Base-by-base conservation (phyloP, 2,888 invertebrate species). In the Tetropium fuscum region DNA sequence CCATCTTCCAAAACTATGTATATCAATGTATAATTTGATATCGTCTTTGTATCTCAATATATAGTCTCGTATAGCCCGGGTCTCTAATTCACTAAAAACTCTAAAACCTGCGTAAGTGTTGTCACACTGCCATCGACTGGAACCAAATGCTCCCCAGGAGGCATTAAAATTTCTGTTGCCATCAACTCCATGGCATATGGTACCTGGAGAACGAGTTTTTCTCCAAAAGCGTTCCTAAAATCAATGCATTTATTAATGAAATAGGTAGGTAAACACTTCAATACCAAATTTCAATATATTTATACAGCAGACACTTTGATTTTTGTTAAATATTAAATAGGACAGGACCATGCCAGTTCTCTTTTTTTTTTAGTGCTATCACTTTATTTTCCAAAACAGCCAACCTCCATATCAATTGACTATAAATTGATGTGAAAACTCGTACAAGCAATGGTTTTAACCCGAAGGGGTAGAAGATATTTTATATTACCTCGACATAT, bases 1-100 rank as follows among this genome's bases (percentile, higher is more conserved):
- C 77, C 86, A 88, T 63, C 87, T 85, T 8, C 92, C 92, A 70
- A 85, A 92, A 10, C 92, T 89, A 74, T 94, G 94, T 61, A 93
- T 82, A 0, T 90, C 88, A 6, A 93, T 72, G 75, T 91, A 94
- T 59, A 90, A 80, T 49, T 88, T 84, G 15, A 87, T 82, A n/a
- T 84, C 80, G 4, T 79, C 70, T 30, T 84, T 79, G 19, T 86
- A 74, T 4, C 19, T 78, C 1, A 83, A 70, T 27, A 92, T 75
- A 60, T 88, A 83, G 60, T 88, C 84, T 0, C 87, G 82, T 2
- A 92, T 32, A 81, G 32, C 85, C 20, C 76, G 74, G 86, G 87
- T 80, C 92, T 86, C 86, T 0, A 76, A 71, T 69, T 86, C 86
- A 0, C 85, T 85, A 68, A 84, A 83, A 1, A 83, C 76, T 8